These are phyloP conservation scores for Leptodactylus fuscus DNA, from an alignment of 2,113 vertebrate genomes.

Conservation along the genomic window DNA sequence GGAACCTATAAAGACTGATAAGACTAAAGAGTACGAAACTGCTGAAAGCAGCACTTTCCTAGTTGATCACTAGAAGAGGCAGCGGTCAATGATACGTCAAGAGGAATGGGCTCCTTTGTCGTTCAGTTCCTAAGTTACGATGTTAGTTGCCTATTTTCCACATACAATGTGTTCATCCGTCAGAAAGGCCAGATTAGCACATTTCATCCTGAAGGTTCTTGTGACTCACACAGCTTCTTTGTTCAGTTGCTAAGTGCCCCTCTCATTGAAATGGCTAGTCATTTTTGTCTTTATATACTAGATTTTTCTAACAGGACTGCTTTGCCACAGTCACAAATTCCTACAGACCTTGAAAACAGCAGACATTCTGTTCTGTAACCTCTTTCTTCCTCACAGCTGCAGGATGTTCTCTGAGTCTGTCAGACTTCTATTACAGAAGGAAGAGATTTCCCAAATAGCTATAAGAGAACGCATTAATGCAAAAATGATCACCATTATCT, in stretches of 20 bases:
- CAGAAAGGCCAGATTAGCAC: constrained; percentile 54
- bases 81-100: constrained; percentile 27
- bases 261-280: constrained; percentile 50
- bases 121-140: constrained; percentile 49
- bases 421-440: neutral
- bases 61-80: neutral
- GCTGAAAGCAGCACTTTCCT: neutral
- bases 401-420: constrained; percentile 10
- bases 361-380: constrained; percentile 48
- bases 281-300: constrained; percentile 44
- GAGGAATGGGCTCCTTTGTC: constrained; percentile 38
- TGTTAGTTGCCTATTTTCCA: constrained; percentile 24
- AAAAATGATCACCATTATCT: neutral
- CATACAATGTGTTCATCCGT: constrained; percentile 59
- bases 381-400: constrained; percentile 53
- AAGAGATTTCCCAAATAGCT: neutral
- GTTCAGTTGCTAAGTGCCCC: constrained; percentile 54
- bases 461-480: neutral
- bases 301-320: constrained; percentile 14
- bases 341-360: constrained; percentile 37
- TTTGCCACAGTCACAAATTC: constrained; percentile 43
- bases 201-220: constrained; percentile 49
- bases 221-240: constrained; percentile 55
- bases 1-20: neutral
- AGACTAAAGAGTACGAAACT: neutral